Evolutionary conservation across 2,888 invertebrate species (phyloP).

Genomic region (Ophonus ardosiacus): DNA sequence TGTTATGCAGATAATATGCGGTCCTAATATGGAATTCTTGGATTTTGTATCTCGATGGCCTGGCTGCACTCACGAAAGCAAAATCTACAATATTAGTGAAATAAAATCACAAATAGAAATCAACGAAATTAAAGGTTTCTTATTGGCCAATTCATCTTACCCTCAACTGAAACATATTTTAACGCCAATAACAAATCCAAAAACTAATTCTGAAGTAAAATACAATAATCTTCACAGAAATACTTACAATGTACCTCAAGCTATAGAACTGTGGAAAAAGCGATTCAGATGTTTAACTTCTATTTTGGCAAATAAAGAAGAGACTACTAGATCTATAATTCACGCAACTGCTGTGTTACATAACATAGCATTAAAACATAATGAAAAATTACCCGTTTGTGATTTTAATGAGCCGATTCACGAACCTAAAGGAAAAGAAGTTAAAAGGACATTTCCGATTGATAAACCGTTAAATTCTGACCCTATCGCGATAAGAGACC

Average conservation of each 20-base stretch:
- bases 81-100: constrained; percentile 67
- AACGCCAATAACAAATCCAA: constrained; percentile 65
- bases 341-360: constrained; percentile 67
- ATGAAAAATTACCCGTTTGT: constrained; percentile 64
- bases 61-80: constrained; percentile 67
- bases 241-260: constrained; percentile 65
- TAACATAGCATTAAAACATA: constrained; percentile 67
- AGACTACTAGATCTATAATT: constrained; percentile 67
- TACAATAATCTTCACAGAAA: constrained; percentile 67
- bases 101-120: constrained; percentile 64
- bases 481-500: constrained; percentile 51
- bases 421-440: constrained; percentile 66
- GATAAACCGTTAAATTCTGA: constrained; percentile 53
- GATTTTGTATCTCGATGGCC: constrained; percentile 67
- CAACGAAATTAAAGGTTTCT: constrained; percentile 66
- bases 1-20: constrained; percentile 66
- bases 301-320: constrained; percentile 66
- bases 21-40: constrained; percentile 66
- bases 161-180: constrained; percentile 65
- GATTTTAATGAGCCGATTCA: constrained; percentile 64
- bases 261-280: constrained; percentile 66
- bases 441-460: constrained; percentile 58
- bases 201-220: constrained; percentile 65
- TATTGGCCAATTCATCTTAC: constrained; percentile 66
- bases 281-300: constrained; percentile 67